Base-by-base conservation (phyloP, 1,140 invertebrate genomes). In the Apis laboriosa region DNA sequence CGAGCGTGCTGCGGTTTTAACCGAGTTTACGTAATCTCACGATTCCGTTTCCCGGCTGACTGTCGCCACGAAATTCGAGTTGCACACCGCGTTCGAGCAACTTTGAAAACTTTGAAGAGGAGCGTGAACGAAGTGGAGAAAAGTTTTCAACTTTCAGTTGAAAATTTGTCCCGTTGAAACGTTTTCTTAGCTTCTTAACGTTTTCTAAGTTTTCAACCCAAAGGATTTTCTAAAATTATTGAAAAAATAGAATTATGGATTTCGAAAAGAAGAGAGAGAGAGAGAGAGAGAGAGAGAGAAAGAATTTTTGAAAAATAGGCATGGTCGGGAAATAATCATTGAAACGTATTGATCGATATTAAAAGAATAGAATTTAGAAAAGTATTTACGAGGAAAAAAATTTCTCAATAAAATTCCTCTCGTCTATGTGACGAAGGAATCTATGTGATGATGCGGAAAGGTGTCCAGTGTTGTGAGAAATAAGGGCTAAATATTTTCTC, bases 401-500 rank as follows among this genome's bases (percentile, higher is more conserved):
- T 75, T 49, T 64, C 60, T 15, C 4, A n/a, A 24, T 51, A 58
- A 34, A 5, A 13, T 43, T 73, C 19, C 55, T 12, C 24, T n/a
- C 24, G 15, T 19, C 56, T 7, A 43, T 43, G 34, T 5, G 56
- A 76, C 12, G 19, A 28, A n/a, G n/a, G 9, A 61, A 49, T 34
- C 21, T 19, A 21, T 15, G 19, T 72, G 60, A 58, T 28, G 43
- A 84, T 56, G 51, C 9, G 15, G 19, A 63, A 71, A 67, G 55
- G 34, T 73, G n/a, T 60, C 60, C 34, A 1, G 51, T 74, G 80
- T 88, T 83, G 72, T 87, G 66, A 85, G 60, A 90, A 90, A 90
- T 88, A 85, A 67, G 77, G 86, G 82, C 86, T 86, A 91, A 91
- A 90, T 90, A 92, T 91, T 90, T 89, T 83, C 84, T 80, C 51